Conservation (phyloP, 1,140 invertebrate genomes). For the Heterodera schachtii region DNA sequence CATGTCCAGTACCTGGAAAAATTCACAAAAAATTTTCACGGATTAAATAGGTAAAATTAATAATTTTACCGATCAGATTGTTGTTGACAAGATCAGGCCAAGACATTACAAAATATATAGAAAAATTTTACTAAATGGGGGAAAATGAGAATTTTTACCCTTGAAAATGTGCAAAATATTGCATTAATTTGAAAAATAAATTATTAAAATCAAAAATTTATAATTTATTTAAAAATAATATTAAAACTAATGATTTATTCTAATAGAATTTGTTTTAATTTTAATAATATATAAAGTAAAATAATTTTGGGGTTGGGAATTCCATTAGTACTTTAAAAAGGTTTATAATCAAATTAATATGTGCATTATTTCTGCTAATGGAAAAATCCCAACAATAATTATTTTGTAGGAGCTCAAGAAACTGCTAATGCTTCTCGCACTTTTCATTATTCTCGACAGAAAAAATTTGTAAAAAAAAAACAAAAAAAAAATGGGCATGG, state of each 20-base stretch:
- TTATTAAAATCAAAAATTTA: neutral
- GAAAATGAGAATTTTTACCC: neutral
- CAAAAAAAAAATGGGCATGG: too few relatives aligned
- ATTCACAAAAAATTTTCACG: neutral
- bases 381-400: too few relatives aligned
- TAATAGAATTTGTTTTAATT: neutral
- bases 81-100: slow-evolving; percentile 65
- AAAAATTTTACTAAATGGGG: neutral
- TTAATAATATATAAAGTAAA: too few relatives aligned
- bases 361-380: too few relatives aligned
- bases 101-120: slow-evolving; percentile 47
- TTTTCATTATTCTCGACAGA: too few relatives aligned
- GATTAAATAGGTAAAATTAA: neutral
- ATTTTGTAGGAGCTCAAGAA: too few relatives aligned
- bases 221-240: neutral
- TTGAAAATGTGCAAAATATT: neutral
- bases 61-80: slow-evolving; percentile 53
- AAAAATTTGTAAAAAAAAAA: too few relatives aligned
- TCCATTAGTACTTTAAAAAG: too few relatives aligned
- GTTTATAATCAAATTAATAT: too few relatives aligned
- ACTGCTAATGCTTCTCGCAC: too few relatives aligned
- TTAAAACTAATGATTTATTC: neutral
- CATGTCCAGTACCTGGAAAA: slow-evolving; percentile 54
- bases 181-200: too few relatives aligned
- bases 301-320: too few relatives aligned